Percentiles rank a stretch among this genome's conserved stretches.
Evolutionary conservation across 2,888 invertebrate species (phyloP).

Genomic region (Strigamia crassipes): DNA sequence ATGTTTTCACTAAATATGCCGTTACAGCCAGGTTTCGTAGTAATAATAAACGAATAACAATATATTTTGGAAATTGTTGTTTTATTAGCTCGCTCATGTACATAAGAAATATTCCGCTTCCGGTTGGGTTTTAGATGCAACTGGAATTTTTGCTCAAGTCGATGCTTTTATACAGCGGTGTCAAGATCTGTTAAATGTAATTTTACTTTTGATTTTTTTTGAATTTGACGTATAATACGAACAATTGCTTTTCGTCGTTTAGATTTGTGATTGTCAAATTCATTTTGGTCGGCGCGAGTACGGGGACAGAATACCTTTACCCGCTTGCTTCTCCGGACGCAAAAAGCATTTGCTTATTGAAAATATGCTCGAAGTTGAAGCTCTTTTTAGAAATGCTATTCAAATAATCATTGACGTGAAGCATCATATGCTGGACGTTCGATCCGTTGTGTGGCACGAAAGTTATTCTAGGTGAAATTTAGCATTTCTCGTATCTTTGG

Average conservation of each 20-base stretch:
- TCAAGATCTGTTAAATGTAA: slow-evolving; percentile 71
- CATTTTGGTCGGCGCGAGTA: slow-evolving; percentile 76
- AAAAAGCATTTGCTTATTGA: slow-evolving; percentile 60
- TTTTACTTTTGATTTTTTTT: background rate
- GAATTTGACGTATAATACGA: background rate
- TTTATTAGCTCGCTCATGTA: slow-evolving; percentile 58
- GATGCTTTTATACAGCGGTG: slow-evolving; percentile 84
- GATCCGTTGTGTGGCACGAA: slow-evolving; percentile 75
- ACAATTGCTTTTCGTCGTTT: slow-evolving; percentile 22
- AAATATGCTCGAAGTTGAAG: slow-evolving; percentile 67
- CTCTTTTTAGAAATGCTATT: slow-evolving; percentile 71
- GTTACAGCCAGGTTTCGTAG: too few relatives aligned
- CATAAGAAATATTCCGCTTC: slow-evolving; percentile 61
- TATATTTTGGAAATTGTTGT: too few relatives aligned
- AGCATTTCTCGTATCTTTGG: background rate
- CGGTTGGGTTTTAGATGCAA: slow-evolving; percentile 74
- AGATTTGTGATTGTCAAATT: slow-evolving; percentile 86
- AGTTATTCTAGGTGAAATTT: slow-evolving; percentile 57
- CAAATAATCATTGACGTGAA: slow-evolving; percentile 67
- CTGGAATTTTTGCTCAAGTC: slow-evolving; percentile 83
- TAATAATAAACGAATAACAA: too few relatives aligned
- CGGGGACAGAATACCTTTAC: slow-evolving; percentile 69
- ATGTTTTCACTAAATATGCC: too few relatives aligned
- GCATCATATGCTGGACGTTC: slow-evolving; percentile 61
- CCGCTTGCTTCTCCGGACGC: slow-evolving; percentile 74